Conservation (phyloP, 2,797 vertebrate species). For the Catostomus latipinnis region DNA sequence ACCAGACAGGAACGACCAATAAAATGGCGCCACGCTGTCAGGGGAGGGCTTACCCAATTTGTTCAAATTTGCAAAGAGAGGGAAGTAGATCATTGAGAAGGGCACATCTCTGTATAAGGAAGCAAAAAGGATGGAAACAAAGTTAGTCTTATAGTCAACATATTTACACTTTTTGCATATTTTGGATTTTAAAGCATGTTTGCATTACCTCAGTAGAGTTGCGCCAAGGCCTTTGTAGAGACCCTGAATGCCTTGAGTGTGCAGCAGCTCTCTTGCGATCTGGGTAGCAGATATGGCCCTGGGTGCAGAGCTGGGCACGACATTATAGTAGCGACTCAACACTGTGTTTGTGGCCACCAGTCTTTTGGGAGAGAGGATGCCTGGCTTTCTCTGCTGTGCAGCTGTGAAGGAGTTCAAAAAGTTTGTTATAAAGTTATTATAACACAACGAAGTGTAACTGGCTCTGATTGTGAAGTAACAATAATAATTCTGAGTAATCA, state of each 20-base stretch:
- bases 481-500: no score
- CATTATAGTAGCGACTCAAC: conserved; percentile 82
- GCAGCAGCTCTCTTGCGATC: conserved; percentile 81
- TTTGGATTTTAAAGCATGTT: no score
- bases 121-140: neutral
- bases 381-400: conserved; percentile 78
- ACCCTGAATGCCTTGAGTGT: conserved; percentile 79
- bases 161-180: neutral
- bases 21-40: conserved; percentile 73
- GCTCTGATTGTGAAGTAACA: neutral
- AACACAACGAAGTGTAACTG: neutral
- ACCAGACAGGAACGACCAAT: conserved; percentile 84
- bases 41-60: conserved; percentile 73
- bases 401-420: conserved; percentile 60
- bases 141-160: neutral
- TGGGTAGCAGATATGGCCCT: conserved; percentile 78
- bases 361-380: conserved; percentile 73
- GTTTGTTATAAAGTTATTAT: neutral
- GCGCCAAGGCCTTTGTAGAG: conserved; percentile 86
- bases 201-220: conserved; percentile 81
- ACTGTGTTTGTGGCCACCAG: conserved; percentile 73
- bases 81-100: conserved; percentile 85
- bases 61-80: conserved; percentile 84
- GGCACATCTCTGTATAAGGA: conserved; percentile 80
- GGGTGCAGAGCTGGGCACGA: conserved; percentile 61